These are phyloP conservation scores for Chorisops tibialis DNA, from an alignment of 2,888 invertebrate genomes.

Conservation along the genomic window DNA sequence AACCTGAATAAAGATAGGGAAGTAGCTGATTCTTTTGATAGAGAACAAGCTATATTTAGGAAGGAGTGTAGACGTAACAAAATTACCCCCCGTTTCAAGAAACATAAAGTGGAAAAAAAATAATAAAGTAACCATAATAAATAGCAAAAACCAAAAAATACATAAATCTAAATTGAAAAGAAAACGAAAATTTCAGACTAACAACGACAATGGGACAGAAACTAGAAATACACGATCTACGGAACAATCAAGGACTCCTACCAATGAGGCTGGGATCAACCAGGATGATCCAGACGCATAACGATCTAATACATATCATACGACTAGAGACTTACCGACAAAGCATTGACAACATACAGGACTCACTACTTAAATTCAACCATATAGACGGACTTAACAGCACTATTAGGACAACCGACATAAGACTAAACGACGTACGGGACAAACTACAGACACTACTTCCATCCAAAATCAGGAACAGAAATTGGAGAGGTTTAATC, in stretches of 20 bases:
- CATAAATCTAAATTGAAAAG: too few relatives aligned
- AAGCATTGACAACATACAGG: too few relatives aligned
- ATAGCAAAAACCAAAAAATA: too few relatives aligned
- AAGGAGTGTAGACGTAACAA: slow-evolving; percentile 29
- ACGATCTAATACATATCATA: not conserved
- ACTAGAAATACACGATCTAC: slow-evolving; percentile 13
- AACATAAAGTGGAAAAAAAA: slow-evolving; percentile 24
- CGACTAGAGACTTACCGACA: too few relatives aligned
- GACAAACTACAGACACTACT: too few relatives aligned
- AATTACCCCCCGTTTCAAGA: slow-evolving; percentile 22
- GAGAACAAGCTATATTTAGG: slow-evolving; percentile 14
- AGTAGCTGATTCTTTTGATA: too few relatives aligned
- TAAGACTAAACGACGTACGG: too few relatives aligned
- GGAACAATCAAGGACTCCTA: slow-evolving; percentile 2
- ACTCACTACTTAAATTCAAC: too few relatives aligned
- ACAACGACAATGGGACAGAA: not conserved
- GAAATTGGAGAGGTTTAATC: too few relatives aligned
- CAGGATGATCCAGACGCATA: not conserved
- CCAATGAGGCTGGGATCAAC: not conserved
- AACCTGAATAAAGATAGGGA: slow-evolving; percentile 17
- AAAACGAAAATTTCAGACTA: slow-evolving; percentile 5
- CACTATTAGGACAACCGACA: too few relatives aligned
- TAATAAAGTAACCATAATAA: slow-evolving; percentile 23
- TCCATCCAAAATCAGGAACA: too few relatives aligned
- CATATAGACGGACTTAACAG: too few relatives aligned